Base-by-base conservation (phyloP, 2,797 vertebrate genomes). In the Ceryle rudis region DNA sequence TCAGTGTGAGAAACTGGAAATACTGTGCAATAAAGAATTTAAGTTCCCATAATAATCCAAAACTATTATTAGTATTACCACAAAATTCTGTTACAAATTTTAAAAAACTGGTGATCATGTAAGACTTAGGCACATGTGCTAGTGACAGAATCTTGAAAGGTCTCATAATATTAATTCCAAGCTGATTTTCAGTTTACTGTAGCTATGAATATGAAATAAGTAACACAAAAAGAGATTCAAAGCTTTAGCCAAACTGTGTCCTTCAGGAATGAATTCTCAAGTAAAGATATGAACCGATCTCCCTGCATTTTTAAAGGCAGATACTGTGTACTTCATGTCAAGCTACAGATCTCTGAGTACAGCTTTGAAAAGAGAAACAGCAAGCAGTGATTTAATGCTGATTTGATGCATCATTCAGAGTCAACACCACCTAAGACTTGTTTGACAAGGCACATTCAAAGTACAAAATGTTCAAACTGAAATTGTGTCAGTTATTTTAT, bases 391-490 rank as follows among this genome's bases (percentile, higher is more conserved):
- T 93, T 96, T 96, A 93, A 95, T 86, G 90, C 21, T 95, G 84
- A 97, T 93, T 92, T 74, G 58, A 92, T 82, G 41, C 69, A 95
- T 91, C 86, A 42, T 67, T 94, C 81, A 77, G 75, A 96, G 47
- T 83, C 57, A 74, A 81, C 73, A 79, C 23, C 44, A 83, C 81
- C 81, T 91, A 94, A 81, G 80, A 60, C 58, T 86, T 81, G 62
- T 83, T 81, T 89, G 92, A 95, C 75, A 95, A 93, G 81, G n/a
- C 46, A 52, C 28, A 79, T 66, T 91, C 65, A 52, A 95, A 93
- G 85, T 85, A 93, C 78, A 86, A 89, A 95, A 89, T 89, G 67
- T 95, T 96, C 85, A 95, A 94, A 85, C 54, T 51, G 86, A 89
- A 93, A 90, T 21, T 49, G 35, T 91, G 89, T 81, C 74, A 86